Conservation (phyloP, 2,797 vertebrate genomes). For the Synaphobranchus kaupii region DNA sequence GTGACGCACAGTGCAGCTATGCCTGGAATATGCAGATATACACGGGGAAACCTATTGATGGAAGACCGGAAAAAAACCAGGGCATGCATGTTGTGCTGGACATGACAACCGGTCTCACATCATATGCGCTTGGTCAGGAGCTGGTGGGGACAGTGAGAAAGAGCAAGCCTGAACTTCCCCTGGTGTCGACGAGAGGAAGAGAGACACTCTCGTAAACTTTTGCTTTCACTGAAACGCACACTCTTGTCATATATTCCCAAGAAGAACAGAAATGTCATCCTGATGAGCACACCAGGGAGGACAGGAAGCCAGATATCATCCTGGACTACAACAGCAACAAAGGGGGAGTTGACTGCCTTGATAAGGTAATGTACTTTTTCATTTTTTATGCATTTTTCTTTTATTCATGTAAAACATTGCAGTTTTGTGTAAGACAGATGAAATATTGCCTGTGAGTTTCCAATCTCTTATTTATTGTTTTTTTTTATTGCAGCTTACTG, state of each 20-base stretch:
- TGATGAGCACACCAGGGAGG: slow-evolving; percentile 3
- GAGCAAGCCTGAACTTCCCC: slow-evolving; percentile 19
- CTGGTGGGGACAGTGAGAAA: slow-evolving; percentile 24
- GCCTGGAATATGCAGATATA: too few relatives aligned
- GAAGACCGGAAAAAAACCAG: too few relatives aligned
- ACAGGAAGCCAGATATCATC: slow-evolving; percentile 3
- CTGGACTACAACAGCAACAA: slow-evolving; percentile 8
- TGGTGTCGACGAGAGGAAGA: not conserved
- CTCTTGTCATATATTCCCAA: slow-evolving; percentile 25
- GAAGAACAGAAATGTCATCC: slow-evolving; percentile 24
- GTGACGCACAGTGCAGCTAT: too few relatives aligned
- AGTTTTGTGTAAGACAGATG: slow-evolving; percentile 13
- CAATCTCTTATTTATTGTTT: slow-evolving; percentile 35
- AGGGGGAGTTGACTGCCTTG: slow-evolving; percentile 19
- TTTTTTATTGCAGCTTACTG: too few relatives aligned
- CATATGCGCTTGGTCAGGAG: slow-evolving; percentile 14
- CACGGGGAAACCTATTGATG: too few relatives aligned
- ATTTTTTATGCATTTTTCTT: slow-evolving; percentile 33
- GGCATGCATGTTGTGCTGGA: slow-evolving; percentile 4
- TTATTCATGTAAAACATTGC: slow-evolving; percentile 35
- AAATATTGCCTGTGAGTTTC: slow-evolving; percentile 32
- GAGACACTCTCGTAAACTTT: not conserved
- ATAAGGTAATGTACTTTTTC: not conserved
- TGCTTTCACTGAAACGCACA: slow-evolving; percentile 9
- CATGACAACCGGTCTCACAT: slow-evolving; percentile 16